These are phyloP conservation scores for Acipenser transmontanus DNA, from an alignment of 2,797 vertebrate genomes.

Conservation along the genomic window DNA sequence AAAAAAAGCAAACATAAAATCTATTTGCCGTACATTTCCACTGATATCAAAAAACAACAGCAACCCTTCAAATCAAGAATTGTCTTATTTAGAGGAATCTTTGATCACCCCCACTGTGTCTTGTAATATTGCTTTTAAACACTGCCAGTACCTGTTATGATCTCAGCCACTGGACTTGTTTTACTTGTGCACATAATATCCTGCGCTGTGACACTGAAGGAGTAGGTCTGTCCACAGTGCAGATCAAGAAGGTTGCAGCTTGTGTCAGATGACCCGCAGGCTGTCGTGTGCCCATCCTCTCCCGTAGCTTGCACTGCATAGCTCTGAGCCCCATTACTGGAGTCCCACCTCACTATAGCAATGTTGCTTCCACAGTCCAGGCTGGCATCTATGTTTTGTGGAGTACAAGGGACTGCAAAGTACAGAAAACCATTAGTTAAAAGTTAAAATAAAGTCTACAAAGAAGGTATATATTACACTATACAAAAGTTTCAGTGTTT, in stretches of 20 bases:
- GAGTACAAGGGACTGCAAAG: slow-evolving; percentile 53
- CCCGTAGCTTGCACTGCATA: slow-evolving; percentile 47
- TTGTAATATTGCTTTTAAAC: background rate
- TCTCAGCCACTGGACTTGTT: slow-evolving; percentile 36
- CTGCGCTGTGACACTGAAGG: slow-evolving; percentile 42
- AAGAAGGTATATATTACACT: background rate
- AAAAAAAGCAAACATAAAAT: background rate
- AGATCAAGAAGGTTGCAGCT: slow-evolving; percentile 49
- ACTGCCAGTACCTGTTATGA: slow-evolving; percentile 52
- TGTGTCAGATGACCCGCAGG: slow-evolving; percentile 32
- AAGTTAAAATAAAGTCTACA: background rate
- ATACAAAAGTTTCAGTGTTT: background rate
- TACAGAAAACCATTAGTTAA: slow-evolving; percentile 3
- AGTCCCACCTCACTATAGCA: slow-evolving; percentile 51
- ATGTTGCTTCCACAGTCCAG: slow-evolving; percentile 53
- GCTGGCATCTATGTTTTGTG: slow-evolving; percentile 40
- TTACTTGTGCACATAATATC: slow-evolving; percentile 50
- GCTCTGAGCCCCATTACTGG: slow-evolving; percentile 40
- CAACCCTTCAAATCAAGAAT: background rate
- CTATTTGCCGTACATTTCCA: background rate
- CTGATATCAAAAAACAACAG: background rate
- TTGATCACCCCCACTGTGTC: background rate
- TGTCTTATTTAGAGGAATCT: background rate
- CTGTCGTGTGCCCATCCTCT: slow-evolving; percentile 28
- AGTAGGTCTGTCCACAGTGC: slow-evolving; percentile 56